These are phyloP conservation scores for Sitta europaea DNA, from an alignment of 2,113 vertebrate genomes.

Conservation along the genomic window DNA sequence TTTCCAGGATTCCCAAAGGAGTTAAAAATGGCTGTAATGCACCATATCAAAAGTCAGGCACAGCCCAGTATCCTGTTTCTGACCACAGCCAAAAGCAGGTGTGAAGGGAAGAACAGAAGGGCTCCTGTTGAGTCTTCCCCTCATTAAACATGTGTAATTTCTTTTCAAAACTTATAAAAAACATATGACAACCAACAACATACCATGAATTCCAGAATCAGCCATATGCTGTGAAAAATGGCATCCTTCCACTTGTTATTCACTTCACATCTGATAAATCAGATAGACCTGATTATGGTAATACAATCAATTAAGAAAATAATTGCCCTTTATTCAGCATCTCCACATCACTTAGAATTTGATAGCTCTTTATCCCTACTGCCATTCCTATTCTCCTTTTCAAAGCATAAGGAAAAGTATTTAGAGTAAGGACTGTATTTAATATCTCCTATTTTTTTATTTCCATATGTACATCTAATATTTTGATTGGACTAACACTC, in stretches of 20 bases:
- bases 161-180: not conserved
- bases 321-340: not conserved
- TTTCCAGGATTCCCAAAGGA: not conserved
- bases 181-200: not conserved
- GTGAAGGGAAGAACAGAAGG: not conserved
- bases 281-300: not conserved
- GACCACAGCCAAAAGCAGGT: not conserved
- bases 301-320: not conserved
- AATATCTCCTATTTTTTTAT: not conserved
- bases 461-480: not conserved
- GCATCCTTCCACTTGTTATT: not conserved
- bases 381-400: not conserved
- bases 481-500: not conserved
- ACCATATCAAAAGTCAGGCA: not conserved
- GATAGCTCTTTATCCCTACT: not conserved
- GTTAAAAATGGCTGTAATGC: not conserved
- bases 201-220: accelerated
- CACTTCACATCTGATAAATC: not conserved
- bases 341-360: not conserved
- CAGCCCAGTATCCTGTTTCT: not conserved
- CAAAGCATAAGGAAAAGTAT: not conserved
- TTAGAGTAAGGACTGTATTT: not conserved
- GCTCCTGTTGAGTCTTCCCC: not conserved
- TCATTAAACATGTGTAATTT: accelerated
- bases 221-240: not conserved